A percentile compares a stretch with the other conserved stretches of the same genome.
These are phyloP conservation scores for Motacilla tschutschensis DNA, from an alignment of 2,113 vertebrate genomes.

Conservation along the genomic window DNA sequence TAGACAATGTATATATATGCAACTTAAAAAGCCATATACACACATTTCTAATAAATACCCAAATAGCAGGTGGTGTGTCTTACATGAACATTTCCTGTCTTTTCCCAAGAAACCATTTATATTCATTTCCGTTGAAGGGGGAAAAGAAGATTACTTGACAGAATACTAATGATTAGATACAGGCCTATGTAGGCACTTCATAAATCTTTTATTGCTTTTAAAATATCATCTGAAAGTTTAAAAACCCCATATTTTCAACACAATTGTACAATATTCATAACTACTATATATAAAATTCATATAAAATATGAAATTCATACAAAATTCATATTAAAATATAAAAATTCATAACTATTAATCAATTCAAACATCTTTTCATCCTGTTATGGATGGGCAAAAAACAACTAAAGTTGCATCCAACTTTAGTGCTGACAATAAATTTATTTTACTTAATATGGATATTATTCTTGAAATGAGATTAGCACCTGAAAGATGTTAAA, in stretches of 20 bases:
- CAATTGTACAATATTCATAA: not conserved
- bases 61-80: not conserved
- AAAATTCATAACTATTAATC: not conserved
- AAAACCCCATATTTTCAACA: not conserved
- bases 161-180: not conserved
- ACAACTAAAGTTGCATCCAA: not conserved
- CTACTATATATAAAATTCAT: no score
- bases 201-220: not conserved
- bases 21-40: not conserved
- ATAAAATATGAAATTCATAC: no score
- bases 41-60: not conserved
- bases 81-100: not conserved
- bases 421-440: not conserved
- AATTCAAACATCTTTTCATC: not conserved
- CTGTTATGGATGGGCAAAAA: not conserved
- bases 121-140: not conserved
- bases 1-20: not conserved
- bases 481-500: not conserved
- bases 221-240: not conserved
- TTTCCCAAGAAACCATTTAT: not conserved
- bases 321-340: no score
- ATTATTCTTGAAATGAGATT: not conserved
- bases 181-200: not conserved
- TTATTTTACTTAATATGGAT: not conserved
- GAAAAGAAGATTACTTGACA: not conserved